Conservation (phyloP, 2,113 vertebrate species). For the Cathartes aura region DNA sequence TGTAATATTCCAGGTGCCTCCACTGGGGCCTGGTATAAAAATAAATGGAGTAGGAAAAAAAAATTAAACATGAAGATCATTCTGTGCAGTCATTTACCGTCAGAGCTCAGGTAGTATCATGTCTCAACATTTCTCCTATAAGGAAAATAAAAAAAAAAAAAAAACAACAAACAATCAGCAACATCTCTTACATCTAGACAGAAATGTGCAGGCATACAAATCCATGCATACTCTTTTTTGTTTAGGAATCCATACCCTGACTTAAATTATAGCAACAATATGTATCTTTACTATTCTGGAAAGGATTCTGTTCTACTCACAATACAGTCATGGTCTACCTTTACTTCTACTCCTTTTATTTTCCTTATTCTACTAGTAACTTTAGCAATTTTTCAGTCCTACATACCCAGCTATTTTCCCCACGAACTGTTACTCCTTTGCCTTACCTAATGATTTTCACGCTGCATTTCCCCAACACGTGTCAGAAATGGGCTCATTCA, state of each 20-base stretch:
- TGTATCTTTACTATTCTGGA: not conserved
- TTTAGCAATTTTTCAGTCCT: not conserved
- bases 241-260: not conserved
- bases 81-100: not conserved
- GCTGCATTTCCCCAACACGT: fast-evolving
- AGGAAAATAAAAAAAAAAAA: not conserved
- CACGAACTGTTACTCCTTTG: not conserved
- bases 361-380: not conserved
- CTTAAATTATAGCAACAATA: not conserved
- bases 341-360: not conserved
- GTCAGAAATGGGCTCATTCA: not conserved
- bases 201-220: not conserved
- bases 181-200: not conserved
- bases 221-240: not conserved
- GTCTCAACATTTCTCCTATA: not conserved
- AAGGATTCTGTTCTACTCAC: not conserved
- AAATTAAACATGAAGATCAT: not conserved
- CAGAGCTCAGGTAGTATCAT: not conserved
- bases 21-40: not conserved
- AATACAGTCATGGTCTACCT: not conserved
- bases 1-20: conserved; percentile 19
- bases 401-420: not conserved
- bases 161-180: not conserved
- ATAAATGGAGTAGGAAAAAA: not conserved
- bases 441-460: not conserved